Base-by-base conservation (phyloP, 2,888 invertebrate genomes). In the Julus scanicus region DNA sequence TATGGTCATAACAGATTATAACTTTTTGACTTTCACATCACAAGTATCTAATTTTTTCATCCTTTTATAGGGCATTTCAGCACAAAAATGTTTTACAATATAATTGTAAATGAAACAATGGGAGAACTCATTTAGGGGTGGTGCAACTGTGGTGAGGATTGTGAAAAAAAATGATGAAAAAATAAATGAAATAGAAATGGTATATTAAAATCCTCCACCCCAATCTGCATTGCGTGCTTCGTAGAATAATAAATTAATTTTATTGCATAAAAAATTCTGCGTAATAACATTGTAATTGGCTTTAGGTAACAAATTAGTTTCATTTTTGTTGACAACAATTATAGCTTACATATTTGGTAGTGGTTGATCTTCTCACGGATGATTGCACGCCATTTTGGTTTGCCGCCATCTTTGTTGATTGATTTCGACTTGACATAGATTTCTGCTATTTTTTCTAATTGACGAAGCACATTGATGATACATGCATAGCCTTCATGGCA, bases 381-480 rank as follows among this genome's bases (percentile, higher is more conserved):
- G 80, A 15, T 15, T 80, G 29, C 80, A 37, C 37, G 37, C 15
- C 2, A 80, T 80, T 80, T 80, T 80, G 11, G 37, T 80, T 71
- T 20, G 29, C 29, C 29, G 13, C 8, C 71, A 29, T 71, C 2
- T 71, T 71, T 71, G 29, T 2, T 80, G 80, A 80, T 37, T 80
- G 37, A 80, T 29, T 80, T 80, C 80, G 4, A 80, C 29, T 39
- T 80, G 80, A 80, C 80, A 80, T 37, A 80, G 37, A 71, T 71
- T 80, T 80, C 80, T 80, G 80, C 13, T 39, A 15, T 37, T 29
- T 53, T 71, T 71, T 71, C 20, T 20, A 71, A 71, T 71, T 37
- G 11, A 39, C 37, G 20, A 71, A 9, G 9, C 20, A 71, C 17
- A 6, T 6, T 15, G 80, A 80, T 80, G 80, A 37, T 37, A 80